phyloP scores from a whole-genome alignment of 2,113 vertebrate genomes.

The Forbesichthys papilliferus region DNA sequence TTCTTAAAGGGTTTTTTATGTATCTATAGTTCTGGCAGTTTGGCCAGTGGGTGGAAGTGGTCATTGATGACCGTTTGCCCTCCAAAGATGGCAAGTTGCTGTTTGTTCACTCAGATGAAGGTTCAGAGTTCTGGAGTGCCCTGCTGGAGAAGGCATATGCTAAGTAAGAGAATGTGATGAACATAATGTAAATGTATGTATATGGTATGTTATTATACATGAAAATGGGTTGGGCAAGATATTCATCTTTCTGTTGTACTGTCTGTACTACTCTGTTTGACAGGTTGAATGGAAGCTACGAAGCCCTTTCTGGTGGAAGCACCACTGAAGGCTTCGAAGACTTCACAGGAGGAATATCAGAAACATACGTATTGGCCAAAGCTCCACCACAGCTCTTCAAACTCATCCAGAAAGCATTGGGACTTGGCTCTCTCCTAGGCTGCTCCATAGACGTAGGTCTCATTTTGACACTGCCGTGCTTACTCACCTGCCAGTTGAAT shows the following conservation, averaged over 20 bases:
- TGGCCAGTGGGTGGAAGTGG: slow-evolving; percentile 79
- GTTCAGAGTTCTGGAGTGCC: slow-evolving; percentile 70
- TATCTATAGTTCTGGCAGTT: slow-evolving; percentile 78
- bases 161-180: slow-evolving; percentile 47
- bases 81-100: slow-evolving; percentile 64
- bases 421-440: slow-evolving; percentile 88
- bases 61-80: slow-evolving; percentile 77
- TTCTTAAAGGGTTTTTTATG: slow-evolving; percentile 3
- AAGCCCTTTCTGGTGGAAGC: slow-evolving; percentile 88
- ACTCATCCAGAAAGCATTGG: slow-evolving; percentile 85
- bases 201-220: slow-evolving; percentile 2
- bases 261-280: neutral
- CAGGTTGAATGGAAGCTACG: slow-evolving; percentile 89
- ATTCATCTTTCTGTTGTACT: neutral
- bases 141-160: slow-evolving; percentile 82
- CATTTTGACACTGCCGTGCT: neutral
- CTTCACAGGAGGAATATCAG: slow-evolving; percentile 91
- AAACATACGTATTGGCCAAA: slow-evolving; percentile 84
- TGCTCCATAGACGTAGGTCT: slow-evolving; percentile 90
- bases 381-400: slow-evolving; percentile 80
- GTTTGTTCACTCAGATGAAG: slow-evolving; percentile 57
- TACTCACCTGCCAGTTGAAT: neutral
- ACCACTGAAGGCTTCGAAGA: slow-evolving; percentile 95
- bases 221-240: neutral
- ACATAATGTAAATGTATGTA: neutral